Evolutionary conservation across 1,140 invertebrate species (phyloP).

Genomic region (Drosophila auraria): DNA sequence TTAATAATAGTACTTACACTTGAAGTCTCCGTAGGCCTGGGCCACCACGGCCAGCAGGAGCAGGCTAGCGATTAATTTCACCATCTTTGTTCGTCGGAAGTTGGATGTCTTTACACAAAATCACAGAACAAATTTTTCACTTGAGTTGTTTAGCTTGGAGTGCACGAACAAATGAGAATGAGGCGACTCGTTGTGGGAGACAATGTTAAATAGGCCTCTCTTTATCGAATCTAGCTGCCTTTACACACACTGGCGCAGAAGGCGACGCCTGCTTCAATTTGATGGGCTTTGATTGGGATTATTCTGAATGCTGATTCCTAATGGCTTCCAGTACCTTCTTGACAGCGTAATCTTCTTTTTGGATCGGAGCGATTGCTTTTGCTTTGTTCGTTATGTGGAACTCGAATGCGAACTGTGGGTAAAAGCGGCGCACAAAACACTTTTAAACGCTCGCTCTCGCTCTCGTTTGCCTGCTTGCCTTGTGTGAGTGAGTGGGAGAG

Average conservation of each 20-base stretch:
- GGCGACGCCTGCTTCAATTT: conserved; percentile 86
- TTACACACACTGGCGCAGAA: conserved; percentile 96
- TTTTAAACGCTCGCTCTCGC: conserved; percentile 71
- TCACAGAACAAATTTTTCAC: conserved; percentile 79
- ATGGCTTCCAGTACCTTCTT: conserved; percentile 71
- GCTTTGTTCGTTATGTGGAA: conserved; percentile 64
- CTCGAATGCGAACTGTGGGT: conserved; percentile 71
- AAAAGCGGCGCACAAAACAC: conserved; percentile 66
- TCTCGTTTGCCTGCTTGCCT: conserved; percentile 11
- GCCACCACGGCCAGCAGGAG: conserved; percentile 67
- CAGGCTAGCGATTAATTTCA: conserved; percentile 72
- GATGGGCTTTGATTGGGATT: conserved; percentile 53
- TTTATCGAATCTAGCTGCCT: conserved; percentile 86
- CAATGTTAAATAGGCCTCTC: conserved; percentile 73
- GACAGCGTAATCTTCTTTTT: conserved; percentile 52
- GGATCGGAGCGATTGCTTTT: conserved; percentile 35
- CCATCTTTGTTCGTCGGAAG: conserved; percentile 65
- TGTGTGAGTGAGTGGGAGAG: conserved; percentile 31
- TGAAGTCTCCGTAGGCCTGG: conserved; percentile 65
- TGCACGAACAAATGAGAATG: conserved; percentile 83
- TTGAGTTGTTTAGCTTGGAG: conserved; percentile 53
- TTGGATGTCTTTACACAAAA: conserved; percentile 75
- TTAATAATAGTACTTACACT: conserved; percentile 63
- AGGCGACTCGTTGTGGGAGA: conserved; percentile 57
- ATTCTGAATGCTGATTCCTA: conserved; percentile 19